Conservation (phyloP, 2,113 vertebrate genomes). For the Nipponia nippon region DNA sequence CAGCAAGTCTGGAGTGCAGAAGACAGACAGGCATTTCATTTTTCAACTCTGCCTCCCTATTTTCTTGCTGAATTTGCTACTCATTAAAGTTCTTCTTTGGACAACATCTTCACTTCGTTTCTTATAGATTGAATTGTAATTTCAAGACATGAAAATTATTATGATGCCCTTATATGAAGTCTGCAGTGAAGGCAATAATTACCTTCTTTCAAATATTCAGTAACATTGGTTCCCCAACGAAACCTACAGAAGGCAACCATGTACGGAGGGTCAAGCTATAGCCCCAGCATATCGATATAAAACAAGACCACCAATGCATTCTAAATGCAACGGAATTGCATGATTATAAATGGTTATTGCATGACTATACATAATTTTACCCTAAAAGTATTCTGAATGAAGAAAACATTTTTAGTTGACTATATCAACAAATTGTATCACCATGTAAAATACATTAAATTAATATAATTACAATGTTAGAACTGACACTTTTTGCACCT, state of each 20-base stretch:
- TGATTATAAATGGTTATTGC: neutral
- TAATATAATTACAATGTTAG: conserved; percentile 20
- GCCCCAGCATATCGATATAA: neutral
- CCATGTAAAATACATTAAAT: neutral
- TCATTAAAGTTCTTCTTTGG: neutral
- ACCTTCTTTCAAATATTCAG: neutral
- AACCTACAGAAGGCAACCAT: neutral
- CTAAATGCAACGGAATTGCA: neutral
- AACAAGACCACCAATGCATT: neutral
- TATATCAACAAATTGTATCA: neutral
- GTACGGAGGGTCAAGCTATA: neutral
- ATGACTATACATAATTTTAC: neutral
- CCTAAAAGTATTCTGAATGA: neutral
- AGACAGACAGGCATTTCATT: neutral
- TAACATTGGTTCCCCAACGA: neutral
- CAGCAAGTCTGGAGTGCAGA: neutral
- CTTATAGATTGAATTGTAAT: neutral
- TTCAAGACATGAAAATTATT: neutral
- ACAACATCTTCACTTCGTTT: neutral
- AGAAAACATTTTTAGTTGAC: neutral
- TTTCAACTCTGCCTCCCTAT: neutral
- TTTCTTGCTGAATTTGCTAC: neutral
- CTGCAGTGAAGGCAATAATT: neutral
- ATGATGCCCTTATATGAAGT: neutral
- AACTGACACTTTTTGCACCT: neutral